Base-by-base conservation (phyloP, 2,113 vertebrate genomes). In the Tragelaphus buxtoni region DNA sequence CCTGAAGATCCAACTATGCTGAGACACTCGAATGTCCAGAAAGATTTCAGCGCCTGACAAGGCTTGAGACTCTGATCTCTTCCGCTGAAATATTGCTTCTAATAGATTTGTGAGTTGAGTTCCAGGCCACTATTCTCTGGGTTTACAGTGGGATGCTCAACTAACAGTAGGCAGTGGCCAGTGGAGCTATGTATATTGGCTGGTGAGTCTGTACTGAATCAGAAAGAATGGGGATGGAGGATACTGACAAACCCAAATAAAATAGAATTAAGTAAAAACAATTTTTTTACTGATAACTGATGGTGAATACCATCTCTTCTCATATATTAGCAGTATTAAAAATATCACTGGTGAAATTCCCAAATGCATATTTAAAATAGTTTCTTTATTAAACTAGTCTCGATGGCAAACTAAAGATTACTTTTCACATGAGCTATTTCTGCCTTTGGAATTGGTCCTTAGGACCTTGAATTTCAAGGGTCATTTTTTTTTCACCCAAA, bases 61-160 rank as follows among this genome's bases (percentile, higher is more conserved):
- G 45, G 49, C 94, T 85, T 86, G 61, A 60, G 16, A 84, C 74
- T 65, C 30, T n/a, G 35, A 18, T 35, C 55, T 81, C 91, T 79
- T 4, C 82, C 35, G 2, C 7, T 39, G 49, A 96, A 98, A 97
- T 86, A 42, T 53, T 95, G 58, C 97, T 97, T 96, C 92, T 87
- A 83, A 65, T 85, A 51, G 51, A 93, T 88, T 96, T 91, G 7
- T 79, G 49, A 61, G 53, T 92, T 91, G 47, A 0, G 0, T 81
- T 96, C 80, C 82, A 88, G 47, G 90, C 82, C 45, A 74, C 74
- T 95, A 63, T 85, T 95, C 51, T 74, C 86, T 96, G 88, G 88
- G 82, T 85, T 51, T 94, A 87, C 91, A 97, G 69, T 81, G 63
- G 65, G 49, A 45, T 72, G 4, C 53, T 92, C 53, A 60, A 47